A percentile compares a stretch with the other conserved stretches of the same genome.
These are phyloP conservation scores for Montipora sp. DNA, from an alignment of 64 coral and sea anemone species.

Conservation along the genomic window DNA sequence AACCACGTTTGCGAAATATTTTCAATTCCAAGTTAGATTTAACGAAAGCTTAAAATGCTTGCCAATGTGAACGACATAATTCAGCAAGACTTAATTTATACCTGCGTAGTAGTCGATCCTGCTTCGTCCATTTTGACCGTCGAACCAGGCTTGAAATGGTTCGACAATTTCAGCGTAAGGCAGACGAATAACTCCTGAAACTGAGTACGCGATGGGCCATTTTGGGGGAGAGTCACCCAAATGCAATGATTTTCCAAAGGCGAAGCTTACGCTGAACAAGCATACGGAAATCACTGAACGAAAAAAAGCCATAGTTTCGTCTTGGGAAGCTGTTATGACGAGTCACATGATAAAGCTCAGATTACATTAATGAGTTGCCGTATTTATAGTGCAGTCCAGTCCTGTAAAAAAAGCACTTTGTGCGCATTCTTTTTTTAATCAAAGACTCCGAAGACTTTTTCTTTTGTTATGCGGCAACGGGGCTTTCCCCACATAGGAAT, in stretches of 20 bases:
- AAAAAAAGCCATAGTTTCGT: background rate
- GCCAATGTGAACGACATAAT: too few relatives aligned
- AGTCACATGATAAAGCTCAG: background rate
- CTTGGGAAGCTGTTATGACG: background rate
- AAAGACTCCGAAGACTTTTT: too few relatives aligned
- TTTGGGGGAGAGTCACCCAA: slow-evolving; percentile 34
- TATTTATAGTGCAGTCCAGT: too few relatives aligned
- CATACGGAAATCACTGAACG: background rate
- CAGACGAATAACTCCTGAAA: slow-evolving; percentile 74
- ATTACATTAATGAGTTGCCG: too few relatives aligned
- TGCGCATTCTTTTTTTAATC: too few relatives aligned
- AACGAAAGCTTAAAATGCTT: too few relatives aligned
- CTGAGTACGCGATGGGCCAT: slow-evolving; percentile 68
- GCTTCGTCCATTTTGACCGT: slow-evolving; percentile 63
- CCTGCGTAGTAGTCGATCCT: slow-evolving; percentile 96
- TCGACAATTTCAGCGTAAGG: slow-evolving; percentile 96
- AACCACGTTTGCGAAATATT: too few relatives aligned
- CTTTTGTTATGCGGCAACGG: too few relatives aligned
- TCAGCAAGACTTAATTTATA: background rate
- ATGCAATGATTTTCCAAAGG: background rate
- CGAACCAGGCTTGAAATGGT: slow-evolving; percentile 87
- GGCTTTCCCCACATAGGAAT: too few relatives aligned
- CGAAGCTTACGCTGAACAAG: background rate
- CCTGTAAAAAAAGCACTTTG: too few relatives aligned
- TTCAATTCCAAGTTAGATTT: too few relatives aligned